Base-by-base conservation (phyloP, 2,888 invertebrate genomes). In the Strigamia transsilvanica region DNA sequence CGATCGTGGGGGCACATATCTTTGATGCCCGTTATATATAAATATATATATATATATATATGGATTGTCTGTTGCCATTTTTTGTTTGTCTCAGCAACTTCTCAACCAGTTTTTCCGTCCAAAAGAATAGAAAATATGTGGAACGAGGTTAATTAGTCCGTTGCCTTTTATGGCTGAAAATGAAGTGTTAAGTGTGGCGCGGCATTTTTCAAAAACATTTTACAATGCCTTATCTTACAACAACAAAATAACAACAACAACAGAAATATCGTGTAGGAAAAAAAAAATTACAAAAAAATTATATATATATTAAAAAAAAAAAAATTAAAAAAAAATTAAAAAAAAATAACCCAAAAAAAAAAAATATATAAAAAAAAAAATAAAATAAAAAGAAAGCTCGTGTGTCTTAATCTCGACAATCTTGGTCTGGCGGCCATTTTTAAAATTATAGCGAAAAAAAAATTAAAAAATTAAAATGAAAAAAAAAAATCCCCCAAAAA, bases 321-420 rank as follows among this genome's bases (percentile, higher is more conserved):
- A 27, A 2, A 2, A 27, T 3, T 4, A 51, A 46, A 46, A 46
- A 46, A 46, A 46, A 46, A 46, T 46, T 46, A 46, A 2, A 51
- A 51, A 51, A 51, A 18, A 51, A 18, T n/a, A n/a, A n/a, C n/a
- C n/a, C n/a, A n/a, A n/a, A n/a, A n/a, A 46, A 2, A 51, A 51
- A 51, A 51, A 18, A 51, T 3, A 18, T 32, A 18, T 15, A 77
- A 9, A 3, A 9, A 21, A 5, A 23, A 61, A 0, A 61, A 61
- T n/a, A 56, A 2, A 2, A 23, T n/a, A 56, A 2, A 2, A 23
- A 77, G 23, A 32, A 77, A 77, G 23, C 27, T 32, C 23, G 23
- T 77, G 77, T 77, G 77, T 77, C 77, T 77, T 77, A 77, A 77
- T 32, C 77, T 32, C 77, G 77, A 77, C 77, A 77, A 77, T 77